Percentiles rank a stretch among this genome's conserved stretches.
Conservation (phyloP, 2,113 vertebrate genomes). For the Aspidoscelis tigris region DNA sequence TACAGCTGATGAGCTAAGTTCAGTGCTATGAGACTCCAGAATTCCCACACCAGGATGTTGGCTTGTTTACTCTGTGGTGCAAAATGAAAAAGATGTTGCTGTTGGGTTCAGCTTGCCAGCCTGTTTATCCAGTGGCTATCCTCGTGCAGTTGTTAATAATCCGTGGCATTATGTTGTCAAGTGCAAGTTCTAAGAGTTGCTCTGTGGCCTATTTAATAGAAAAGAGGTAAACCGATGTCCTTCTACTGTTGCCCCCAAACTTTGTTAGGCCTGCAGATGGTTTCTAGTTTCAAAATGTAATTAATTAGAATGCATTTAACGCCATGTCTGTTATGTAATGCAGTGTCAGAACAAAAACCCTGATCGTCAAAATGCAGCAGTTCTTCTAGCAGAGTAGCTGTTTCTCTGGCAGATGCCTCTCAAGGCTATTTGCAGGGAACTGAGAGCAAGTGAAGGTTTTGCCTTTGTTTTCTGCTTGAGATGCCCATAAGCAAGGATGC, state of each 20-base stretch:
- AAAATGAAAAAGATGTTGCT: neutral
- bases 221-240: neutral
- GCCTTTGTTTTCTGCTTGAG: no score
- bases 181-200: neutral
- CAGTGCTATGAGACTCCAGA: neutral
- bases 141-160: neutral
- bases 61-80: neutral
- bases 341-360: neutral
- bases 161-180: neutral
- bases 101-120: neutral
- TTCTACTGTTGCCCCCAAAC: neutral
- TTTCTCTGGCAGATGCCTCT: neutral
- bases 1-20: slow-evolving; percentile 8
- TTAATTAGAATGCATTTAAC: neutral
- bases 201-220: neutral
- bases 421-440: no score
- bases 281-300: neutral
- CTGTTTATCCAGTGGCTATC: no score
- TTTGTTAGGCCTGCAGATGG: neutral
- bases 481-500: no score
- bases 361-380: neutral
- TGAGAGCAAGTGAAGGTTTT: no score
- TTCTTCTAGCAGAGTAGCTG: neutral
- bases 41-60: slow-evolving; percentile 8
- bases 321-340: neutral